Conservation (phyloP, 35 echinoderm and acorn worm genomes). For the Strongylocentrotus purpuratus region DNA sequence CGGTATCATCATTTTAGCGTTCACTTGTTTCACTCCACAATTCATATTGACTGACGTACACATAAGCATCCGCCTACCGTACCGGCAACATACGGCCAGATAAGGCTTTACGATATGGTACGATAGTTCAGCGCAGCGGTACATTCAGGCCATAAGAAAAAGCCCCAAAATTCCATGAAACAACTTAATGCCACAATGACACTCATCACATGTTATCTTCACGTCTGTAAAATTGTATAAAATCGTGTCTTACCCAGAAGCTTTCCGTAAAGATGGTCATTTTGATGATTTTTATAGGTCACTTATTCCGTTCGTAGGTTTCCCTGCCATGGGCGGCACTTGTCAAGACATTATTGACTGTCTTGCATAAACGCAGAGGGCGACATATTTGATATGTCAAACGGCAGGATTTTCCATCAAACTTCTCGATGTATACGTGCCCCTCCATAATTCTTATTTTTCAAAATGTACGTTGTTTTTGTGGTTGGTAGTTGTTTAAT, state of each 20-base stretch:
- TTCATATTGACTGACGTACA: not conserved
- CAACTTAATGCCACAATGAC: not conserved
- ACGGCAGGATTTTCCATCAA: not conserved
- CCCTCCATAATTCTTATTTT: no score
- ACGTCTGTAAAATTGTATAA: not conserved
- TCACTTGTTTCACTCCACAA: not conserved
- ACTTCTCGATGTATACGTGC: no score
- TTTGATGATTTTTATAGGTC: slow-evolving; percentile 25
- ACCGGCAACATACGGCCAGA: slow-evolving; percentile 22
- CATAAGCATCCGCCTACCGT: slow-evolving; percentile 28
- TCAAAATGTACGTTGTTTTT: no score
- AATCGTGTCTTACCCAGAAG: slow-evolving; percentile 13
- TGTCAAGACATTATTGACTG: slow-evolving; percentile 24
- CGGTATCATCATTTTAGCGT: not conserved
- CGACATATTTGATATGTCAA: not conserved
- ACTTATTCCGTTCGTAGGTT: slow-evolving; percentile 28
- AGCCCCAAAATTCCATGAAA: not conserved
- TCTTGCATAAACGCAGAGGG: not conserved
- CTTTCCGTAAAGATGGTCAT: slow-evolving; percentile 32
- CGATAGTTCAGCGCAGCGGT: not conserved
- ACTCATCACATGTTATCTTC: not conserved
- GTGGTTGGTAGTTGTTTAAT: no score
- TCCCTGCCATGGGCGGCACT: slow-evolving; percentile 32
- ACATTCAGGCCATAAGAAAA: not conserved
- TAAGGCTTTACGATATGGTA: not conserved